A percentile compares a stretch with the other conserved stretches of the same genome.
Evolutionary conservation across 2,113 vertebrate genomes (phyloP).

Genomic region (Oenanthe melanoleuca): DNA sequence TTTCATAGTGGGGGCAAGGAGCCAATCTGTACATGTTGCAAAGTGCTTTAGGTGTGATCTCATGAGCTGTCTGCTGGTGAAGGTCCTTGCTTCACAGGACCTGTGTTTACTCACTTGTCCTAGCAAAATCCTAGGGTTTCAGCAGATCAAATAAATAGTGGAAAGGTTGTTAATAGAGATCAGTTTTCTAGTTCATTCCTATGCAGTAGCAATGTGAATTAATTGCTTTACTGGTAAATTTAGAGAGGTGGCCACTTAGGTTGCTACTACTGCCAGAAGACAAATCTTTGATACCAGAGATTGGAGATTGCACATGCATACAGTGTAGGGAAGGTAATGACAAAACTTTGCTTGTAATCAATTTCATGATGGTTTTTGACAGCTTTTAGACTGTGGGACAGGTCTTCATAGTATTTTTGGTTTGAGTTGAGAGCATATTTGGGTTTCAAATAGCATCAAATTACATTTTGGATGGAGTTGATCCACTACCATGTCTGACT

Average conservation of each 20-base stretch:
- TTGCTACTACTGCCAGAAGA: background rate
- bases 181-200: background rate
- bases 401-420: background rate
- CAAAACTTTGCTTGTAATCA: fast-evolving
- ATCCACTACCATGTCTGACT: background rate
- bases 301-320: background rate
- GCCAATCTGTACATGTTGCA: fast-evolving
- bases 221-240: background rate
- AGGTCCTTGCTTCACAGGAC: background rate
- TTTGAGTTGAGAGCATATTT: background rate
- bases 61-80: background rate
- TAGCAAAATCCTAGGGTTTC: background rate
- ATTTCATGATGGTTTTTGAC: background rate
- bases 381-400: background rate
- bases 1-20: background rate
- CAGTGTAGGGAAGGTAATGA: background rate
- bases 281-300: background rate
- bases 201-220: background rate
- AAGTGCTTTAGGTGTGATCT: background rate
- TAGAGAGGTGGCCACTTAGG: background rate
- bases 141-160: background rate
- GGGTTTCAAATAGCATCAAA: background rate
- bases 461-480: background rate
- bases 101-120: background rate
- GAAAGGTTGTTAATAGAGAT: background rate